Evolutionary conservation across 2,888 invertebrate species (phyloP).

Genomic region (Tenthredo mesomela): DNA sequence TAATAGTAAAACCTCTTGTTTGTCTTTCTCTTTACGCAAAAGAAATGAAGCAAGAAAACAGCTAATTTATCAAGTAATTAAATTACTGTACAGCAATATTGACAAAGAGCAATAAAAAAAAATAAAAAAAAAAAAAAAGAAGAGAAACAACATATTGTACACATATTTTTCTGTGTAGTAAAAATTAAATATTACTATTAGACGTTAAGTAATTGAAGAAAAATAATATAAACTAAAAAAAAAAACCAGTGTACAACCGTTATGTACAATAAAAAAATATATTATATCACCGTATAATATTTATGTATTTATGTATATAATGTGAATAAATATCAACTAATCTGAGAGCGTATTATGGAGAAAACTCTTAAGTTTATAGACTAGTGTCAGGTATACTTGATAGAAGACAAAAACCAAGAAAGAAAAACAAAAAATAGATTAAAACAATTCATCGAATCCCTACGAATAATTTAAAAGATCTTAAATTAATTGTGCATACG

Average conservation of each 20-base stretch:
- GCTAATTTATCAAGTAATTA: neutral
- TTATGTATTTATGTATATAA: neutral
- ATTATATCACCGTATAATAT: conserved; percentile 31
- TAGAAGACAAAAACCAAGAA: conserved; percentile 57
- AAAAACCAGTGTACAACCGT: conserved; percentile 22
- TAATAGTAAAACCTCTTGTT: neutral
- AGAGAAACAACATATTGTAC: neutral
- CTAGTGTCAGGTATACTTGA: conserved; percentile 68
- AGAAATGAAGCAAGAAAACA: neutral
- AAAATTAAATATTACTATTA: neutral
- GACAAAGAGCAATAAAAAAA: neutral
- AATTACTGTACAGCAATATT: conserved; percentile 1
- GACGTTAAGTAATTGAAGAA: conserved; percentile 20
- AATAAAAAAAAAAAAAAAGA: neutral
- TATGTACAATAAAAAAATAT: conserved; percentile 48
- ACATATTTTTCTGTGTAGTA: neutral
- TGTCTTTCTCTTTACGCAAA: neutral
- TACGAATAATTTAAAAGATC: conserved; percentile 56
- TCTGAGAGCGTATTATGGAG: conserved; percentile 16
- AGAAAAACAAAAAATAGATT: conserved; percentile 34
- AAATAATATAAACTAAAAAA: conserved; percentile 24
- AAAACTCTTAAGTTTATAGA: conserved; percentile 65
- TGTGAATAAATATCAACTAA: conserved; percentile 58
- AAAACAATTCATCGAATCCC: neutral
- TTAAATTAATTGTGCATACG: conserved; percentile 64